Evolutionary conservation across 2,888 invertebrate genomes (phyloP).

Genomic region (Holacanthella duospinosa): DNA sequence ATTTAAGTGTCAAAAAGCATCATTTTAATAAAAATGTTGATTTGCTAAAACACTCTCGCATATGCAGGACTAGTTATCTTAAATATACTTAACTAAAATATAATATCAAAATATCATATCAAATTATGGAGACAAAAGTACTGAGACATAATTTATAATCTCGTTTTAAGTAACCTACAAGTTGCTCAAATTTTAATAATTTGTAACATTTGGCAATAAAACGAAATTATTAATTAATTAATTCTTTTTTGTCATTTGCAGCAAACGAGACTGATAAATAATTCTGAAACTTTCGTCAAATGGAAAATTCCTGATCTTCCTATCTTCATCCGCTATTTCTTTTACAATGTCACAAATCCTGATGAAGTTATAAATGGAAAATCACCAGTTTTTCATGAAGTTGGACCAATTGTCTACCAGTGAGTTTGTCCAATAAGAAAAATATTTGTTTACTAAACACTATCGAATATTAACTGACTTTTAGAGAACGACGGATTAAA

Average conservation of each 20-base stretch:
- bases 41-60: no score
- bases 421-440: slow-evolving; percentile 4
- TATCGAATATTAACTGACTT: slow-evolving; percentile 2
- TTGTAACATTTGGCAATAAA: no score
- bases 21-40: no score
- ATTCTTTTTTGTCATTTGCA: not conserved
- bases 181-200: no score
- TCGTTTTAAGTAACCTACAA: no score
- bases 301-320: slow-evolving; percentile 8
- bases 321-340: not conserved
- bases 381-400: slow-evolving; percentile 8
- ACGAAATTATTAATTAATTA: not conserved
- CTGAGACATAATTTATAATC: no score
- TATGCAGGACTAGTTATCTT: no score
- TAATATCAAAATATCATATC: no score
- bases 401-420: slow-evolving; percentile 17
- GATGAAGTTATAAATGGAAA: not conserved
- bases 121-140: no score
- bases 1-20: no score
- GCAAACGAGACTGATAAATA: slow-evolving; percentile 5
- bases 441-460: not conserved
- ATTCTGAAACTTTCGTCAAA: slow-evolving; percentile 6
- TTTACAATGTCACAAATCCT: slow-evolving; percentile 12
- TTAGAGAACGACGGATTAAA: slow-evolving; percentile 11
- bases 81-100: no score